These are phyloP conservation scores for Nebria salina DNA, from an alignment of 2,888 invertebrate species.

Conservation along the genomic window DNA sequence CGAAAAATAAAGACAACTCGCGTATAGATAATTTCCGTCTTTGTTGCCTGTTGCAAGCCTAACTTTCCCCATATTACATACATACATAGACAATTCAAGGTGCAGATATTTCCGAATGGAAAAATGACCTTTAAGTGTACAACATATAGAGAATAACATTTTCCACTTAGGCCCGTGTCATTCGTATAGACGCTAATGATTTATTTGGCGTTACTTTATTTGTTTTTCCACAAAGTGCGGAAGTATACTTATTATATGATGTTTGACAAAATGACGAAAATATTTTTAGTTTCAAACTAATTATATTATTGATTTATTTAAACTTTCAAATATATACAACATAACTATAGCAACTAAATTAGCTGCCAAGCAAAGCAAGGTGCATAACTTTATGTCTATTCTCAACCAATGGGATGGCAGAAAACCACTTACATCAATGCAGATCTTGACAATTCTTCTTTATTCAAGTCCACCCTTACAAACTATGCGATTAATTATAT, in stretches of 20 bases:
- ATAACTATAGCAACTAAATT: too few species aligned
- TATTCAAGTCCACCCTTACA: too few species aligned
- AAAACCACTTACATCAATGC: too few species aligned
- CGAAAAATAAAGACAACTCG: background rate
- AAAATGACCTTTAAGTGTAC: background rate
- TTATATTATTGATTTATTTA: too few species aligned
- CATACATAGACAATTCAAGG: constrained; percentile 1
- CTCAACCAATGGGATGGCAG: too few species aligned
- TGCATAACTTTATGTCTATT: too few species aligned
- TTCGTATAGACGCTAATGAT: constrained; percentile 2
- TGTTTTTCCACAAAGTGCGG: background rate
- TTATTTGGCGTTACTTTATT: background rate
- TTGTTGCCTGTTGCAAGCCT: constrained; percentile 2
- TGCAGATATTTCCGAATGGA: background rate
- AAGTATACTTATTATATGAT: background rate
- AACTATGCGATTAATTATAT: too few species aligned
- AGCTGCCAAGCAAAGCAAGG: too few species aligned
- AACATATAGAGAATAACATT: background rate
- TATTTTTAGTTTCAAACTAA: too few species aligned
- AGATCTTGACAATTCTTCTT: too few species aligned
- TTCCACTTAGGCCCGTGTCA: background rate
- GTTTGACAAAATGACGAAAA: background rate
- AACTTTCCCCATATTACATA: constrained; percentile 19
- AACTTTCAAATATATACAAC: too few species aligned
- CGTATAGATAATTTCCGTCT: background rate